Evolutionary conservation across 2,888 invertebrate genomes (phyloP).

Genomic region (Thalpophila matura): DNA sequence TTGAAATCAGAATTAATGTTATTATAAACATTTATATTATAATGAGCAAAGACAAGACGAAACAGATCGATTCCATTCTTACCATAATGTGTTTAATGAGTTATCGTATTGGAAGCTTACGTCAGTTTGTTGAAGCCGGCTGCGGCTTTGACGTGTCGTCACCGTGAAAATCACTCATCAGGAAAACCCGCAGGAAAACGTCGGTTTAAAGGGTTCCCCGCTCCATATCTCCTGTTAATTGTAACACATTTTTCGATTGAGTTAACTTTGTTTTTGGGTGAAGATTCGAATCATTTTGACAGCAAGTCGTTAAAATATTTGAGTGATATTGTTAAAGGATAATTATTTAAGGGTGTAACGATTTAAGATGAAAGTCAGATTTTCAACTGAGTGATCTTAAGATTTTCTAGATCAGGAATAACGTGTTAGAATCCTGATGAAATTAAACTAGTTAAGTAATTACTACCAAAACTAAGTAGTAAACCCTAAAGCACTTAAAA

Average conservation of each 20-base stretch:
- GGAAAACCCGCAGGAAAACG: constrained; percentile 80
- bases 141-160: constrained; percentile 71
- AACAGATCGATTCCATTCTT: constrained; percentile 52
- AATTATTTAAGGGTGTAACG: constrained; percentile 35
- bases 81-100: constrained; percentile 64
- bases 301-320: constrained; percentile 46
- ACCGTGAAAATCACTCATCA: constrained; percentile 81
- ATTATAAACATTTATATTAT: not conserved
- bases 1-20: too few relatives aligned
- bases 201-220: constrained; percentile 75
- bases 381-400: not conserved
- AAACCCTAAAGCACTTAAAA: too few relatives aligned
- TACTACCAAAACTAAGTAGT: too few relatives aligned
- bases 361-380: constrained; percentile 21
- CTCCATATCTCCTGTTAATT: constrained; percentile 72
- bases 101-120: constrained; percentile 82
- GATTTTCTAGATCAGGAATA: not conserved
- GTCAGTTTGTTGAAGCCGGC: constrained; percentile 67
- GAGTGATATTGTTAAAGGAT: constrained; percentile 32
- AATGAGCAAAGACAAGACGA: not conserved
- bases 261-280: constrained; percentile 61
- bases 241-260: constrained; percentile 74
- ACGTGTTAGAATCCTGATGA: not conserved
- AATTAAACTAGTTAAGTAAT: not conserved
- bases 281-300: constrained; percentile 55